Evolutionary conservation across 2,888 invertebrate species (phyloP), one percentile per base, ranked within the genome.

Genomic region (Resseliella maxima): DNA sequence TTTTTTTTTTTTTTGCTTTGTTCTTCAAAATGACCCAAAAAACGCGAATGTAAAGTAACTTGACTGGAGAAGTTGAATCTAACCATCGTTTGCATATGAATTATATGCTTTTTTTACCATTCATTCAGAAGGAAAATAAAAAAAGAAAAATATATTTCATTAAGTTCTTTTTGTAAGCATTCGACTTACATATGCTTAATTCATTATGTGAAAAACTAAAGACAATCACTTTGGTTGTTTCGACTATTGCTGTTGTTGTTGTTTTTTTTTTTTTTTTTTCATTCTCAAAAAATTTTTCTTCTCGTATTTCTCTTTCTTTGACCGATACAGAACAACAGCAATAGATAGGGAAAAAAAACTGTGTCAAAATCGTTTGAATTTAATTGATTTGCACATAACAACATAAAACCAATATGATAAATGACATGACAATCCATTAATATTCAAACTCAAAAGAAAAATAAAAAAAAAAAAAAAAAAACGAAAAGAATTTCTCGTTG

Each of bases 371-470:
- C 0, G 31, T 72, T 72, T 18, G 31, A 59, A 59, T 72, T 72
- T 72, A 72, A 72, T 72, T 72, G 72, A 72, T 72, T 72, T 72
- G 72, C 72, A 35, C 72, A 72, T 12, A 72, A 3, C 10, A 72
- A 59, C 72, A 72, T 15, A 18, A 27, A 72, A 72, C 31, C 72
- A n/a, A 59, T 41, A 50, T 72, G 72, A 72, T 72, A 72, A 72
- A 72, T 72, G 72, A 72, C 72, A 72, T 12, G n/a, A n/a, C 72
- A 72, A 72, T 72, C 31, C 72, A 72, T 72, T 72, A 72, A 72
- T 35, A 72, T 31, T 3, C 2, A 59, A 1, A 6, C 27, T 18
- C 6, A 59, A 59, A 59, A 35, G n/a, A n/a, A n/a, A n/a, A n/a
- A n/a, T n/a, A n/a, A n/a, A n/a, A n/a, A n/a, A n/a, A n/a, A n/a